A percentile compares a stretch with the other conserved stretches of the same genome.
Conservation (phyloP, 2,888 invertebrate genomes). For the Oegoconia quadripuncta region DNA sequence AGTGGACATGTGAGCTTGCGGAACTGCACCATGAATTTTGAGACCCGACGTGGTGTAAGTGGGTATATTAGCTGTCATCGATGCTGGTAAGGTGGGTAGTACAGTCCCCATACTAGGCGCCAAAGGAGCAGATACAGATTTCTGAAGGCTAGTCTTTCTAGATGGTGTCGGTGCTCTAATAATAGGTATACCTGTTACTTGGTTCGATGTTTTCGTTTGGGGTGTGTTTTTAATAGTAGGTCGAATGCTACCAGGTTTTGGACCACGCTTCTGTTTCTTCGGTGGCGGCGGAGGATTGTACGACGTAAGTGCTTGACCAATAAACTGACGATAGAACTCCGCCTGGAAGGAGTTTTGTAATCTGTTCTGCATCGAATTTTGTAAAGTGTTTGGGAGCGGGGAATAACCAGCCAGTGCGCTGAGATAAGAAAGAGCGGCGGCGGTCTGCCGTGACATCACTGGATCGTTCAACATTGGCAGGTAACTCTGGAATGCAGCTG, state of each 20-base stretch:
- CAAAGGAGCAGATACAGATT: constrained; percentile 40
- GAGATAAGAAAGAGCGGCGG: constrained; percentile 58
- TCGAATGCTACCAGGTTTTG: constrained; percentile 33
- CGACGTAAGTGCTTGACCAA: constrained; percentile 52
- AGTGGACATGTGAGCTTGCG: constrained; percentile 56
- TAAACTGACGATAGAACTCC: constrained; percentile 63
- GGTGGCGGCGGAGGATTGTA: constrained; percentile 50
- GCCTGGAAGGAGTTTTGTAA: constrained; percentile 65
- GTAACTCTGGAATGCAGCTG: constrained; percentile 60
- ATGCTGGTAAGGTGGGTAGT: constrained; percentile 54
- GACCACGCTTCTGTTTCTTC: constrained; percentile 63
- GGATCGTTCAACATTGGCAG: constrained; percentile 61
- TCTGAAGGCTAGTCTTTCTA: constrained; percentile 32
- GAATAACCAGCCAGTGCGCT: constrained; percentile 56
- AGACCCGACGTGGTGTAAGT: constrained; percentile 33
- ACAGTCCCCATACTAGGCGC: constrained; percentile 65
- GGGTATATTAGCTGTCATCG: constrained; percentile 52
- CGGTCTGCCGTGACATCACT: constrained; percentile 55
- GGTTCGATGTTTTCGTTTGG: constrained; percentile 35
- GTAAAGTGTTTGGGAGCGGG: constrained; percentile 47
- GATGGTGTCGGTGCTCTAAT: constrained; percentile 4
- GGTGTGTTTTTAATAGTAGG: constrained; percentile 22
- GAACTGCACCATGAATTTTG: constrained; percentile 13
- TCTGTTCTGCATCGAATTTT: constrained; percentile 48
- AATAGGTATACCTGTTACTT: not conserved